Evolutionary conservation across 2,113 vertebrate species (phyloP).

Genomic region (Otocyon megalotis): DNA sequence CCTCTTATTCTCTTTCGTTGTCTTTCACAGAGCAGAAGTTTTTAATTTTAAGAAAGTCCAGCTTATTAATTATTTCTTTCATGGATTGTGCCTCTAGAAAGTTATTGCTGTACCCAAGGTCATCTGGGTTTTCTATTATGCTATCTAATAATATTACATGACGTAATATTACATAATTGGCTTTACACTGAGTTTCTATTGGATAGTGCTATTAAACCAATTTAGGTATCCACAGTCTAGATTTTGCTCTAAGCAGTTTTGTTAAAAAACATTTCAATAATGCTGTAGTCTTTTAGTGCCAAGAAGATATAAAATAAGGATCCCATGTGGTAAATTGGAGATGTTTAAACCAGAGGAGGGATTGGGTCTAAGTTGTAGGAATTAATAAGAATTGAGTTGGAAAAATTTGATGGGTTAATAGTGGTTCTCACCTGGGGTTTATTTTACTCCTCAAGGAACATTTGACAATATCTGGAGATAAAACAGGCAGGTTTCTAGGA

Average conservation of each 20-base stretch:
- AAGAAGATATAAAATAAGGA: background rate
- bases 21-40: background rate
- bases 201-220: background rate
- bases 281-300: background rate
- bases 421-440: background rate
- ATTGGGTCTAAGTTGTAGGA: background rate
- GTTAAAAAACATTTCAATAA: slow-evolving; percentile 8
- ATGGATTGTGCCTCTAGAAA: background rate
- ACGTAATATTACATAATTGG: background rate
- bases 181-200: background rate
- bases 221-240: background rate
- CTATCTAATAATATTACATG: background rate
- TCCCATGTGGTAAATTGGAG: background rate
- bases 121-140: background rate
- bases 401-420: background rate
- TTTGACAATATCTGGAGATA: background rate
- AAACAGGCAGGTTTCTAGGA: background rate
- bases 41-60: slow-evolving; percentile 45
- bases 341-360: background rate
- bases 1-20: background rate
- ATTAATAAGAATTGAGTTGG: slow-evolving; percentile 34
- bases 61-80: slow-evolving; percentile 1
- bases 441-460: background rate
- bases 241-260: background rate
- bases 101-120: background rate